These are phyloP conservation scores for Pseudomyrmex concolor DNA, from an alignment of 1,140 invertebrate genomes.

Conservation along the genomic window DNA sequence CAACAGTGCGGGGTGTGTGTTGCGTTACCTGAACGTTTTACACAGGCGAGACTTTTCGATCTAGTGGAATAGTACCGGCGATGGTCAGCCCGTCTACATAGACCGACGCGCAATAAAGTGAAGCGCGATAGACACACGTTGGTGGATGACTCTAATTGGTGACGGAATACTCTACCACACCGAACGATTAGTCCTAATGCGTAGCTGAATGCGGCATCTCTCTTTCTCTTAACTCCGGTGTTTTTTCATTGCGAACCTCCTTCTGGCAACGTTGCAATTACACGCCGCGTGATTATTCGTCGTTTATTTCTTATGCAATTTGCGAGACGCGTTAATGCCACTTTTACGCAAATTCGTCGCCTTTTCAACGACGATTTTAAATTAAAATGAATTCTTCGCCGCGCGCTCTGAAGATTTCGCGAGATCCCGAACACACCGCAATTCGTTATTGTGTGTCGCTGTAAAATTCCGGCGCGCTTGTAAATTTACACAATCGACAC, in stretches of 20 bases:
- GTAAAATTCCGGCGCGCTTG: too few relatives aligned
- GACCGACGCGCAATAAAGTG: conserved; percentile 34
- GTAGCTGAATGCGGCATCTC: too few relatives aligned
- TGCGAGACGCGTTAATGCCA: neutral
- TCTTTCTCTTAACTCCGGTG: neutral
- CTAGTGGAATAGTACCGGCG: conserved; percentile 69
- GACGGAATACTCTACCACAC: conserved; percentile 38
- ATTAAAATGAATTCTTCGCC: conserved; percentile 18
- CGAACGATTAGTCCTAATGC: conserved; percentile 6
- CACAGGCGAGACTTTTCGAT: conserved; percentile 6
- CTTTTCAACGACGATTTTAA: conserved; percentile 8
- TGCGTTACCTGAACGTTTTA: neutral
- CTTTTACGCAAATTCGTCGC: neutral
- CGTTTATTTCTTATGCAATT: conserved; percentile 17
- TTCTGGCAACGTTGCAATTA: neutral
- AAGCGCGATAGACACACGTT: conserved; percentile 23
- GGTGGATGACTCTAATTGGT: neutral
- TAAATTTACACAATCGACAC: too few relatives aligned
- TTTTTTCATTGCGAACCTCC: conserved; percentile 39
- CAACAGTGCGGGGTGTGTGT: neutral
- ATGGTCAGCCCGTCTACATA: conserved; percentile 20
- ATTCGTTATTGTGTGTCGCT: too few relatives aligned
- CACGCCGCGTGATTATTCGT: neutral
- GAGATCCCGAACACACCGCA: too few relatives aligned
- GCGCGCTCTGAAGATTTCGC: neutral